Evolutionary conservation across 2,797 vertebrate genomes (phyloP).

Genomic region (Labeo calbasu): DNA sequence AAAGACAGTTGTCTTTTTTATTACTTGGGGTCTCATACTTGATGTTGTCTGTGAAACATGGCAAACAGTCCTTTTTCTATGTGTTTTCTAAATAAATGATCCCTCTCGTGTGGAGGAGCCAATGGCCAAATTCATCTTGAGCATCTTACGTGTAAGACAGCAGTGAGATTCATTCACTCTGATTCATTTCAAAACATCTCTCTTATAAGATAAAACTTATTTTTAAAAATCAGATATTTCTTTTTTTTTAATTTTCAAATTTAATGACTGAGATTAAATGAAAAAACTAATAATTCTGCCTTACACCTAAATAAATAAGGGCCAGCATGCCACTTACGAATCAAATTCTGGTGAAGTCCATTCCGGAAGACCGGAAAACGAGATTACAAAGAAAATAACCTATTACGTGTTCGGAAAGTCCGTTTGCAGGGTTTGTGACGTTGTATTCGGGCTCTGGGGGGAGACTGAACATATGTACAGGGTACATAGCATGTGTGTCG

Average conservation of each 20-base stretch:
- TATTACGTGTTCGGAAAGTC: slow-evolving; percentile 61
- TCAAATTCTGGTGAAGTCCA: slow-evolving; percentile 44
- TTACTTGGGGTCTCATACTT: background rate
- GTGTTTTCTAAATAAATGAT: background rate
- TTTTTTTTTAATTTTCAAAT: background rate
- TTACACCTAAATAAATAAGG: background rate
- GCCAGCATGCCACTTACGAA: background rate
- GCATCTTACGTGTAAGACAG: background rate
- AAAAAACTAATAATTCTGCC: background rate
- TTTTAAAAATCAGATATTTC: background rate
- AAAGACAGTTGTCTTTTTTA: background rate
- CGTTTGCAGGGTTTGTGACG: slow-evolving; percentile 52
- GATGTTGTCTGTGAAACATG: background rate
- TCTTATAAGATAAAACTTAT: background rate
- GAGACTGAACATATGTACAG: slow-evolving; percentile 30
- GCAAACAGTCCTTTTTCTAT: background rate
- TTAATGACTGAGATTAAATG: background rate
- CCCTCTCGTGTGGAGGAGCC: background rate
- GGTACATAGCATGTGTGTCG: slow-evolving; percentile 41
- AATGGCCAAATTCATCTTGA: background rate
- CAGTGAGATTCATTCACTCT: background rate
- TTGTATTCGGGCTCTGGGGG: slow-evolving; percentile 37
- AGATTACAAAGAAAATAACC: slow-evolving; percentile 52
- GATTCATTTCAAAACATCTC: background rate
- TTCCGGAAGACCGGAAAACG: slow-evolving; percentile 54